Evolutionary conservation across 2,888 invertebrate genomes (phyloP), one percentile per base, ranked within the genome.

Genomic region (Phania funesta): DNA sequence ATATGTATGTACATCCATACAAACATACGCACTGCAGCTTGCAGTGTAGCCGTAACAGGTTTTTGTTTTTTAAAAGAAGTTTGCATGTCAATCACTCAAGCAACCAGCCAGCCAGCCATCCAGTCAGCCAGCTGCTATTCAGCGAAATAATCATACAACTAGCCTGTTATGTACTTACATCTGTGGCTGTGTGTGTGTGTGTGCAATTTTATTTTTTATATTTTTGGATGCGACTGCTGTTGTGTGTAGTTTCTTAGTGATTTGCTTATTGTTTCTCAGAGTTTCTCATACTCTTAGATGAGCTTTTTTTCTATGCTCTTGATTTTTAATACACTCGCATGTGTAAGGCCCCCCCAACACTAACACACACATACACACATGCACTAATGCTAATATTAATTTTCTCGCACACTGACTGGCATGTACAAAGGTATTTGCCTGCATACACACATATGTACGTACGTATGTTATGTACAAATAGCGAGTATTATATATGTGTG

Each of bases 41-140:
- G 13, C 16, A 35, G 35, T 29, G 38, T 38, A 74, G 46, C 65
- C 44, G 74, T 70, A 82, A 82, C 82, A 78, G 82, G 82, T 82
- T 82, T 75, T 81, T 80, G 48, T 29, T 32, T 60, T 58, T 60
- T 22, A 64, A 67, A 82, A 64, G n/a, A n/a, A n/a, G 65, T 82
- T 78, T 82, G 82, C 82, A 78, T 78, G 78, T 82, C 78, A 78
- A 82, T 82, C 78, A 82, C 68, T 58, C 74, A 82, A 70, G 44
- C 70, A 74, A 56, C 38, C 67, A 74, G 50, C 44, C 68, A 62
- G 56, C 70, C 62, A 68, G 38, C 62, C 56, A 75, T 74, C 38
- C 58, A 67, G 56, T 62, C 67, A 74, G 50, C 44, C 68, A 62
- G 56, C 70, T 56, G 38, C 62, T 50, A 75, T 74, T 32, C 58